Conservation (phyloP, 2,797 vertebrate species). For the Meda fulgida region DNA sequence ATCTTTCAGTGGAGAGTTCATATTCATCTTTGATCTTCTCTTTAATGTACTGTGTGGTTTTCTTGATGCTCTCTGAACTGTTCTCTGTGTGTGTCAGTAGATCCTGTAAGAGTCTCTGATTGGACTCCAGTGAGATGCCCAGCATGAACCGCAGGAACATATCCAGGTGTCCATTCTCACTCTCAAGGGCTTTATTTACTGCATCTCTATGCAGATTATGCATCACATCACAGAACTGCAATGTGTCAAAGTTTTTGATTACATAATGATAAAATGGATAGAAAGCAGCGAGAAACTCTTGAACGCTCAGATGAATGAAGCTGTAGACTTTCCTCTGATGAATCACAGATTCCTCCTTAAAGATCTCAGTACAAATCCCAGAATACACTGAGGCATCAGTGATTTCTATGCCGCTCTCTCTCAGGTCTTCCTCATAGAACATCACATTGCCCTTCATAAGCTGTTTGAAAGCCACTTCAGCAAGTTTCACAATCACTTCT, state of each 20-base stretch:
- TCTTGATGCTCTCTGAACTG: not conserved
- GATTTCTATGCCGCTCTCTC: not conserved
- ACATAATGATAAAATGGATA: not conserved
- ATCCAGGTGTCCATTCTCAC: not conserved
- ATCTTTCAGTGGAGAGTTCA: slow-evolving; percentile 6
- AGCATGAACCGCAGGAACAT: not conserved
- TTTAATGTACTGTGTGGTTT: not conserved
- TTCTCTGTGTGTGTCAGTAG: not conserved
- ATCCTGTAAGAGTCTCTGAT: not conserved
- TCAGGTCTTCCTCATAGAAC: slow-evolving; percentile 4
- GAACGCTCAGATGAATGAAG: not conserved
- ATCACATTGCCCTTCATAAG: not conserved
- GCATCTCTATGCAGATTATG: not conserved
- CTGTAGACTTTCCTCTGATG: not conserved
- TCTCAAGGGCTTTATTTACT: not conserved
- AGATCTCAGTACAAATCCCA: slow-evolving; percentile 3
- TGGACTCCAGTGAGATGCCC: not conserved
- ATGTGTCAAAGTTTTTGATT: not conserved
- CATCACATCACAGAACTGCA: not conserved
- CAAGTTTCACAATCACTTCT: slow-evolving; percentile 4
- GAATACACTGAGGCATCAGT: not conserved
- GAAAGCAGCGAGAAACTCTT: not conserved
- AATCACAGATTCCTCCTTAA: not conserved
- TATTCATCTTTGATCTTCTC: not conserved
- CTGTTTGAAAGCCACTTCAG: not conserved